phyloP scores from a whole-genome alignment of 2,888 invertebrate genomes.

The Lasioglossum leucozonium region DNA sequence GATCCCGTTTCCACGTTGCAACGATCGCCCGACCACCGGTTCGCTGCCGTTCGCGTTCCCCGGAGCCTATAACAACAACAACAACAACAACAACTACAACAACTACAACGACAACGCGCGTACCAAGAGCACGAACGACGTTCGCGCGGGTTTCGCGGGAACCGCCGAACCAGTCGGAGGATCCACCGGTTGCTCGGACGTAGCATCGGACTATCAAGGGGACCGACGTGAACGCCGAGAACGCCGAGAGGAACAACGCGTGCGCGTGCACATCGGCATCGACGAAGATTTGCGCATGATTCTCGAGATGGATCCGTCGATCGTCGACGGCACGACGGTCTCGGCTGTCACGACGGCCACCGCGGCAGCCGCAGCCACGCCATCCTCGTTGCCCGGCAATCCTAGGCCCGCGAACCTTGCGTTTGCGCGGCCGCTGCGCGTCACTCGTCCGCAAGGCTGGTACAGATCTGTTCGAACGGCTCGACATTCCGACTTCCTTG shows the following conservation, averaged over 20 bases:
- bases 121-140: not conserved
- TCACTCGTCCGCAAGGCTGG: constrained; percentile 83
- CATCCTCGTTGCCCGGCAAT: constrained; percentile 49
- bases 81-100: not conserved
- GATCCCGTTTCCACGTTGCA: not conserved
- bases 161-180: not conserved
- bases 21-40: constrained; percentile 22
- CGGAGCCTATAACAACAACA: not conserved
- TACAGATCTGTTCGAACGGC: constrained; percentile 73
- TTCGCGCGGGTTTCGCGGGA: not conserved
- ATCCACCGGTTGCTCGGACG: not conserved
- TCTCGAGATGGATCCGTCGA: constrained; percentile 87
- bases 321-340: constrained; percentile 84
- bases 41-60: constrained; percentile 24
- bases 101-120: not conserved
- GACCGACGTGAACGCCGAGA: not conserved
- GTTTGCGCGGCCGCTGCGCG: constrained; percentile 73
- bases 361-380: constrained; percentile 19
- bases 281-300: constrained; percentile 88
- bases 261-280: constrained; percentile 86
- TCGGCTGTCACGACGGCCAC: not conserved
- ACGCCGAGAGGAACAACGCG: constrained; percentile 74
- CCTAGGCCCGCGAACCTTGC: constrained; percentile 50
- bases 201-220: not conserved
- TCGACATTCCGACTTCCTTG: constrained; percentile 34